Percentiles rank a stretch among this genome's conserved stretches.
phyloP scores from a whole-genome alignment of 2,797 vertebrate genomes.

The Pipistrellus pipistrellus region DNA sequence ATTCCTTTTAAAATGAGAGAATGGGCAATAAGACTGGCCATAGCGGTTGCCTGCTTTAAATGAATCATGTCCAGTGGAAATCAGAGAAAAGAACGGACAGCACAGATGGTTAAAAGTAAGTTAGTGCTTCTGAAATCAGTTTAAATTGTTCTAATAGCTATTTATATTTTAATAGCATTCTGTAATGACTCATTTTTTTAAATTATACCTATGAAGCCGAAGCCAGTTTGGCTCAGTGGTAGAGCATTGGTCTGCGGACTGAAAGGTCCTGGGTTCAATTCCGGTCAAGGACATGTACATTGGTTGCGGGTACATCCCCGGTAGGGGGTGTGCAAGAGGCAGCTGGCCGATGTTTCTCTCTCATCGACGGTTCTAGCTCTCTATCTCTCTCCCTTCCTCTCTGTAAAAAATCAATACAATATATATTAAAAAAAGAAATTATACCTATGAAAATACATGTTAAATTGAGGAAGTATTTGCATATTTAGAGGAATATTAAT shows the following conservation, averaged over 20 bases:
- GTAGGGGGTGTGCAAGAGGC: too few relatives aligned
- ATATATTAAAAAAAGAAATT: too few relatives aligned
- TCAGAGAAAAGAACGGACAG: constrained; percentile 38
- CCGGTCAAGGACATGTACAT: too few relatives aligned
- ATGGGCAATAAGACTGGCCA: neutral
- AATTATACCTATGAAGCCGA: neutral
- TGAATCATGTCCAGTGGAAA: constrained; percentile 34
- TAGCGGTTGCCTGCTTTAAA: neutral
- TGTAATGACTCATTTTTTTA: constrained; percentile 68
- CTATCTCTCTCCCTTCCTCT: too few relatives aligned
- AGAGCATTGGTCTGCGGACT: too few relatives aligned
- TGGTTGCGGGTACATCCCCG: too few relatives aligned
- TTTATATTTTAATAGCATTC: constrained; percentile 63
- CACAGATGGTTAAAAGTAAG: constrained; percentile 68
- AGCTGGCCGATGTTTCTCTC: too few relatives aligned
- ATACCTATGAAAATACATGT: constrained; percentile 23
- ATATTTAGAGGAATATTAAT: constrained; percentile 60
- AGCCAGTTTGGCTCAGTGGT: too few relatives aligned
- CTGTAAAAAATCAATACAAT: too few relatives aligned
- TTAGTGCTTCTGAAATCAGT: constrained; percentile 70
- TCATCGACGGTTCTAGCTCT: too few relatives aligned
- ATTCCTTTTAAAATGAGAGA: neutral
- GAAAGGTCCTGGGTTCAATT: too few relatives aligned
- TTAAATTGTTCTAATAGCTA: constrained; percentile 56
- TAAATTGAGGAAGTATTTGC: constrained; percentile 60